phyloP scores from a whole-genome alignment of 1,140 invertebrate species.

The Mercenaria mercenaria region DNA sequence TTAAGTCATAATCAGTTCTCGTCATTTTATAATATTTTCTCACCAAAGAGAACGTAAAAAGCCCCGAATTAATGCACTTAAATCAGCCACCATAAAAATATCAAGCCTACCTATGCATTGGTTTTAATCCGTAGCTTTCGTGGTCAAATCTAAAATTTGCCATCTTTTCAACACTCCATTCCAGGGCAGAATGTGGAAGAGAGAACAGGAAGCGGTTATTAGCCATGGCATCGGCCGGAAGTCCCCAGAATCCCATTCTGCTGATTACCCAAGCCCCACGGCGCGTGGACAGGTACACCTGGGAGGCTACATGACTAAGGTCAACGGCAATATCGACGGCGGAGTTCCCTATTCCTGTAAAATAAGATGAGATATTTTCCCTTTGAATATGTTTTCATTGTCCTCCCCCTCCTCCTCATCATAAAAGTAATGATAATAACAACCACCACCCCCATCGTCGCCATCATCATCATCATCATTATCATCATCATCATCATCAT shows the following conservation, averaged over 20 bases:
- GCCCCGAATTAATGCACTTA: too few species aligned
- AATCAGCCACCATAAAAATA: too few species aligned
- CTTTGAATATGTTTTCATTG: too few species aligned
- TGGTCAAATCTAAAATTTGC: slow-evolving; percentile 82
- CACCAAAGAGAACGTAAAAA: too few species aligned
- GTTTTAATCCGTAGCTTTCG: slow-evolving; percentile 79
- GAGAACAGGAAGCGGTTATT: slow-evolving; percentile 81
- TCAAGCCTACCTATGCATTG: slow-evolving; percentile 78
- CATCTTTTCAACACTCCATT: slow-evolving; percentile 82
- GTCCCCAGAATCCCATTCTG: slow-evolving; percentile 82
- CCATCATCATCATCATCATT: neutral
- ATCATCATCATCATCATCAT: slow-evolving; percentile 18
- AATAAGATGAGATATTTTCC: neutral
- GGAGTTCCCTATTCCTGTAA: slow-evolving; percentile 88
- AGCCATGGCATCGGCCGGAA: slow-evolving; percentile 83
- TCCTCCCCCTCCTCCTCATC: too few species aligned
- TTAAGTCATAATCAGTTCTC: too few species aligned
- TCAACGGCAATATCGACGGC: slow-evolving; percentile 88
- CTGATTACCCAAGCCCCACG: slow-evolving; percentile 85
- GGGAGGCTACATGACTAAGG: slow-evolving; percentile 85
- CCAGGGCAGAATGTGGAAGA: slow-evolving; percentile 79
- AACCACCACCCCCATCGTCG: neutral
- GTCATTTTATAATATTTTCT: too few species aligned
- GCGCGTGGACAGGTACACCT: slow-evolving; percentile 84
- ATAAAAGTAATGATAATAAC: neutral